Conservation (phyloP, 2,888 invertebrate genomes). For the Tetanocera ferruginea region DNA sequence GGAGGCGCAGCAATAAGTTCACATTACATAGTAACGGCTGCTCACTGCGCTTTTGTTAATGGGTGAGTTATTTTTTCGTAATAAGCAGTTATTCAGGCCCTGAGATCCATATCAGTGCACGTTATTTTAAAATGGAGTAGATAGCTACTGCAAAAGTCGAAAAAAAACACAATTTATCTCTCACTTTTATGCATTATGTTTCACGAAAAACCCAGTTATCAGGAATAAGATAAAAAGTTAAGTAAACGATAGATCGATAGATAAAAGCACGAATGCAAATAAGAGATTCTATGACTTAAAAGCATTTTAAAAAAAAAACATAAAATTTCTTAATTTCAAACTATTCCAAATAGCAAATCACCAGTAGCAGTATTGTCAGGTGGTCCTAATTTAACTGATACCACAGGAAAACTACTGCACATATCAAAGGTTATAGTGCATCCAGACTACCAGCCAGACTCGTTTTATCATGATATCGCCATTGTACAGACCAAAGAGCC, state of each 20-base stretch:
- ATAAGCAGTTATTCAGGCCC: no score
- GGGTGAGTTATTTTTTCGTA: no score
- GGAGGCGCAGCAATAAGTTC: conserved; percentile 34
- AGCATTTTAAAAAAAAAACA: no score
- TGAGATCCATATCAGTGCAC: no score
- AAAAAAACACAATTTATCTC: not conserved
- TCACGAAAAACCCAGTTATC: not conserved
- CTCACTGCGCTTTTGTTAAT: conserved; percentile 33
- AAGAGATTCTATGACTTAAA: no score
- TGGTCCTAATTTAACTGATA: not conserved
- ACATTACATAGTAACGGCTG: conserved; percentile 41
- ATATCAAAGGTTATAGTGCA: conserved; percentile 23
- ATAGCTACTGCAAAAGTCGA: no score
- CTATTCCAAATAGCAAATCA: not conserved
- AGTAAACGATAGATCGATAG: no score
- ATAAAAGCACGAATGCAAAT: no score
- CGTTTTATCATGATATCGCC: conserved; percentile 39
- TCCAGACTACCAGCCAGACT: conserved; percentile 27
- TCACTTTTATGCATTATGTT: not conserved
- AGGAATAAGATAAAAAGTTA: no score
- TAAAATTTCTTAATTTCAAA: no score
- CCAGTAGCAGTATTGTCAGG: conserved; percentile 2
- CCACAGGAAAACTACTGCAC: not conserved
- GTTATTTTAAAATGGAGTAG: no score
- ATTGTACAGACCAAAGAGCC: conserved; percentile 19